These are phyloP conservation scores for Eonycteris spelaea DNA, from an alignment of 2,113 vertebrate species.

Conservation along the genomic window DNA sequence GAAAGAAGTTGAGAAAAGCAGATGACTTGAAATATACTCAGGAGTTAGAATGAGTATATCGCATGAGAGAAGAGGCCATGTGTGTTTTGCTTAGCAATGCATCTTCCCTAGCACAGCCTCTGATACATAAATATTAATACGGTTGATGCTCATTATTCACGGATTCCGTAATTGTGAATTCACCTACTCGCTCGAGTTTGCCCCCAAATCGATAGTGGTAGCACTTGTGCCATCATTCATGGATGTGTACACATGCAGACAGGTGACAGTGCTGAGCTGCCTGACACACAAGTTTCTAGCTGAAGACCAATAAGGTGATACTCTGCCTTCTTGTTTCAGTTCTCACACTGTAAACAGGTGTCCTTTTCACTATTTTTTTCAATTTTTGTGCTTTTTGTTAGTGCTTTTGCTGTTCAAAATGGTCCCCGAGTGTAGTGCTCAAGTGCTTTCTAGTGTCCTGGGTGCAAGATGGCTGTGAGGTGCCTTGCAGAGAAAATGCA, in stretches of 20 bases:
- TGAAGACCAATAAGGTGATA: fast-evolving
- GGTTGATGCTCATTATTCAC: not conserved
- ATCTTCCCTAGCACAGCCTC: not conserved
- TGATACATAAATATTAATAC: not conserved
- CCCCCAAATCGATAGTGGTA: not conserved
- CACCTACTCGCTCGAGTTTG: not conserved
- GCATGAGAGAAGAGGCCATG: not conserved
- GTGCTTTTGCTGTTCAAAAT: not conserved
- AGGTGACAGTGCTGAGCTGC: not conserved
- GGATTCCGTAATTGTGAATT: not conserved
- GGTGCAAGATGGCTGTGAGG: not conserved
- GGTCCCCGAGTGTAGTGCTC: not conserved
- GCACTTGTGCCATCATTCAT: not conserved
- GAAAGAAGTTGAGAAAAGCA: not conserved
- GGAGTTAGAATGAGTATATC: not conserved
- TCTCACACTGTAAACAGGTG: not conserved
- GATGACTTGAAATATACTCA: not conserved
- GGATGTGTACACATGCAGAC: not conserved
- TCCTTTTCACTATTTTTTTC: not conserved
- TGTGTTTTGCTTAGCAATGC: not conserved
- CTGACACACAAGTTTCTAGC: not conserved
- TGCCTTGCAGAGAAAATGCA: not conserved
- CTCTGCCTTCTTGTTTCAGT: not conserved
- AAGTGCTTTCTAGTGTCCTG: not conserved
- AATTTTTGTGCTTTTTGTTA: not conserved